Evolutionary conservation across 2,113 vertebrate species (phyloP), one percentile per base, ranked within the genome.

Genomic region (Cryptoleucopteryx plumbea): DNA sequence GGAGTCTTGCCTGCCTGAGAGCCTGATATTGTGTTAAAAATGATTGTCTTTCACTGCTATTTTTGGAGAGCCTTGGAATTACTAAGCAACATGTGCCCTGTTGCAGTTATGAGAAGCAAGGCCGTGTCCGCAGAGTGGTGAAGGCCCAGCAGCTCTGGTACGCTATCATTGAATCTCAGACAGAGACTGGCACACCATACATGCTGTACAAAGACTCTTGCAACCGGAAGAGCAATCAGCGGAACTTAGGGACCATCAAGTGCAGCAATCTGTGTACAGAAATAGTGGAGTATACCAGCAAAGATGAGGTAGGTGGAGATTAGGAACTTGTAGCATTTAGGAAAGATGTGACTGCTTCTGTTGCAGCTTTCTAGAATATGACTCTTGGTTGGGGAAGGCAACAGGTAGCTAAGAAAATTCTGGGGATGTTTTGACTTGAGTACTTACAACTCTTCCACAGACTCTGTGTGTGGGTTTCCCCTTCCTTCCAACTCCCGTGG

Each of bases 171-270:
- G 99, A 99, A 90, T 99, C 99, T 0, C 99, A 99, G 98, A 99
- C 99, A 0, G 99, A 99, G 98, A 99, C 99, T 0, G 99, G 99
- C 4, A 99, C 99, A 0, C 99, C 99, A 0, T 99, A 99, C 97
- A 99, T 99, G 99, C 98, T 99, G 17, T 99, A 99, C 97, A 99
- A 99, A 91, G 99, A 99, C 45, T 98, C 99, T 47, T 99, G 99
- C 97, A 99, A 99, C 58, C 95, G 99, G 78, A 99, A 99, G 97
- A 99, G 99, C 98, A 99, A 99, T 93, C 99, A 99, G 96, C 99
- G 99, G 98, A 99, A 99, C 94, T 97, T 99, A 96, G 99, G 99
- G 34, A 99, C 99, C 91, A 99, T 99, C 96, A 99, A 99, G 66
- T 99, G 98, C 96, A 99, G 99, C 98, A 99, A 99, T 66, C 97